phyloP scores from a whole-genome alignment of 30 jellyfish, hydroid and myxozoan genomes.

The Clytia hemisphaerica region DNA sequence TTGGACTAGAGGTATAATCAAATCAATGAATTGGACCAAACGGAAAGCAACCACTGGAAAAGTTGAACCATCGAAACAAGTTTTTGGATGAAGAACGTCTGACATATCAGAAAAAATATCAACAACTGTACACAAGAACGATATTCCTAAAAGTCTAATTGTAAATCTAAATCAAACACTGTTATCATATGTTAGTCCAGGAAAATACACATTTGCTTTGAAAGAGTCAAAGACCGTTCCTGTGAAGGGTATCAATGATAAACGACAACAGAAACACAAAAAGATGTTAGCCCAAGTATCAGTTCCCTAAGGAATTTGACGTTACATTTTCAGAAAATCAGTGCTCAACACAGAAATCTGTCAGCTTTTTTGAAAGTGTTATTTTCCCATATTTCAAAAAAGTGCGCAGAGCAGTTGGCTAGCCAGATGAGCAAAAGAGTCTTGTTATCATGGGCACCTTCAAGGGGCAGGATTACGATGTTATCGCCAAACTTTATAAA shows the following conservation, averaged over 20 bases:
- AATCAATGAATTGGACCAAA: conserved; percentile 9
- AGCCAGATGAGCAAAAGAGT: conserved; percentile 8
- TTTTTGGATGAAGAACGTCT: not conserved
- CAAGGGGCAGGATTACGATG: conserved; percentile 27
- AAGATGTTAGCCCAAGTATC: conserved; percentile 2
- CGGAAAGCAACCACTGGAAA: conserved; percentile 1
- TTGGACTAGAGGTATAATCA: not conserved
- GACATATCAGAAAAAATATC: not conserved
- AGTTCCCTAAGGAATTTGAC: not conserved
- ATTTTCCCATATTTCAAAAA: conserved; percentile 14
- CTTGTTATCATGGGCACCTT: conserved; percentile 19
- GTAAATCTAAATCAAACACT: not conserved
- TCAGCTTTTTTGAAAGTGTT: conserved; percentile 9
- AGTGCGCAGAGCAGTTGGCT: conserved; percentile 3
- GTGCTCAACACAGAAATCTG: conserved; percentile 12
- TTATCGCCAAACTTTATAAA: not conserved
- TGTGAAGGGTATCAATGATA: too few relatives aligned
- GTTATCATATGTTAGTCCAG: not conserved
- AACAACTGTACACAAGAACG: not conserved
- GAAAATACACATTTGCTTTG: conserved; percentile 7
- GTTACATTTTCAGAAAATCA: not conserved
- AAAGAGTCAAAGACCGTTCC: not conserved
- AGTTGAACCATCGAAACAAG: conserved; percentile 10
- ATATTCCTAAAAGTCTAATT: not conserved
- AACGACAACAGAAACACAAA: too few relatives aligned